Evolutionary conservation across 2,888 invertebrate species (phyloP).

Genomic region (Brenthis daphne): DNA sequence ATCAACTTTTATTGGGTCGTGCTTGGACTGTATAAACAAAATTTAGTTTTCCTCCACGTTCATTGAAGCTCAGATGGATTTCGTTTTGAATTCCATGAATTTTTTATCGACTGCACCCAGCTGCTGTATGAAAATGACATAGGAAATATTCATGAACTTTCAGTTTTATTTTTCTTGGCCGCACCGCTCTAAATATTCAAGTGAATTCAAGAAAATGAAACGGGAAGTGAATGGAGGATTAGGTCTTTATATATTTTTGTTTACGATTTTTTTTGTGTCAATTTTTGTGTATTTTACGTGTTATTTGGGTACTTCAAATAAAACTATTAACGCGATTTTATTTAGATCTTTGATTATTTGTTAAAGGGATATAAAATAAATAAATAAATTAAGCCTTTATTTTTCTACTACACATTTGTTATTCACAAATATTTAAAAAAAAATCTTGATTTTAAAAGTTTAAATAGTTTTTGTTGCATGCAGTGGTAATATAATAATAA

Average conservation of each 20-base stretch:
- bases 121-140: constrained; percentile 27
- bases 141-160: constrained; percentile 28
- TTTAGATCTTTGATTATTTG: too few relatives aligned
- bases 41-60: not conserved
- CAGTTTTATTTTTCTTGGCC: constrained; percentile 10
- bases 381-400: too few relatives aligned
- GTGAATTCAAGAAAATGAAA: not conserved
- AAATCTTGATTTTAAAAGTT: too few relatives aligned
- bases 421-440: too few relatives aligned
- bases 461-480: too few relatives aligned
- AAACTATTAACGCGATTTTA: too few relatives aligned
- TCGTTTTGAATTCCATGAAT: constrained; percentile 14
- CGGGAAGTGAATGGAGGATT: not conserved
- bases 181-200: constrained; percentile 4
- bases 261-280: not conserved
- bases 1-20: not conserved
- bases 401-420: too few relatives aligned
- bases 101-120: constrained; percentile 27
- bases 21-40: not conserved
- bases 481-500: too few relatives aligned
- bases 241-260: not conserved
- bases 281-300: too few relatives aligned
- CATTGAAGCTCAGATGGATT: constrained; percentile 10
- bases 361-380: too few relatives aligned
- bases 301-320: too few relatives aligned